A percentile compares a stretch with the other conserved stretches of the same genome.
Evolutionary conservation across 92 coral and sea anemone species (phyloP).

Genomic region (Palythoa grandiflora): DNA sequence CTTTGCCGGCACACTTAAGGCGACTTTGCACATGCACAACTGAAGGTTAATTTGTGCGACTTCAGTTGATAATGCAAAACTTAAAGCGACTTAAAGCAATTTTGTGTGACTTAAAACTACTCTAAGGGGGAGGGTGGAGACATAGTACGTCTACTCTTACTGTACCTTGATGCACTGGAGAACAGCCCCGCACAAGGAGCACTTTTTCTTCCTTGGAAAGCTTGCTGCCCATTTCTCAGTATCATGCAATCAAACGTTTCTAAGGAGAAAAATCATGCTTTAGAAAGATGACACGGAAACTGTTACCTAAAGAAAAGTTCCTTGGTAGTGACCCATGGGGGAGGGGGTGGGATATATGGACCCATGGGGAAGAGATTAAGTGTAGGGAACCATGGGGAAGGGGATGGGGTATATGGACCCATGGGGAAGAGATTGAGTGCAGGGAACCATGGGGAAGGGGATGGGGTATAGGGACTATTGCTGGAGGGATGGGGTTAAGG

Average conservation of each 20-base stretch:
- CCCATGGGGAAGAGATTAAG: no score
- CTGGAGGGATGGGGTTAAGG: neutral
- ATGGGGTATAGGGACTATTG: no score
- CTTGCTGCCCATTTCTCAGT: slow-evolving; percentile 7
- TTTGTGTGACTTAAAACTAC: no score
- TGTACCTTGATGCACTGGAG: neutral
- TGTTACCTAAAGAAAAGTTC: no score
- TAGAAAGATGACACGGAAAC: neutral
- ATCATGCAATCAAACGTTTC: neutral
- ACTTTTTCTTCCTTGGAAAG: slow-evolving; percentile 31
- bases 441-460: no score
- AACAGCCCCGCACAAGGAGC: neutral
- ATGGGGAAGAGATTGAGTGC: no score
- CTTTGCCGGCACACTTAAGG: no score
- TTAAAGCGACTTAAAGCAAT: no score
- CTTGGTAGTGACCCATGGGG: neutral
- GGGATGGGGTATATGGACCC: neutral
- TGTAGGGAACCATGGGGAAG: neutral
- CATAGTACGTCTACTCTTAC: neutral
- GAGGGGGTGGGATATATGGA: neutral
- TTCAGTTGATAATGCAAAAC: no score
- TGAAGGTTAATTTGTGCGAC: no score
- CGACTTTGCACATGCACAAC: no score
- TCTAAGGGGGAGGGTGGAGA: no score
- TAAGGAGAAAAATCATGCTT: neutral